Evolutionary conservation across 2,113 vertebrate species (phyloP).

Genomic region (Chroicocephalus ridibundus): DNA sequence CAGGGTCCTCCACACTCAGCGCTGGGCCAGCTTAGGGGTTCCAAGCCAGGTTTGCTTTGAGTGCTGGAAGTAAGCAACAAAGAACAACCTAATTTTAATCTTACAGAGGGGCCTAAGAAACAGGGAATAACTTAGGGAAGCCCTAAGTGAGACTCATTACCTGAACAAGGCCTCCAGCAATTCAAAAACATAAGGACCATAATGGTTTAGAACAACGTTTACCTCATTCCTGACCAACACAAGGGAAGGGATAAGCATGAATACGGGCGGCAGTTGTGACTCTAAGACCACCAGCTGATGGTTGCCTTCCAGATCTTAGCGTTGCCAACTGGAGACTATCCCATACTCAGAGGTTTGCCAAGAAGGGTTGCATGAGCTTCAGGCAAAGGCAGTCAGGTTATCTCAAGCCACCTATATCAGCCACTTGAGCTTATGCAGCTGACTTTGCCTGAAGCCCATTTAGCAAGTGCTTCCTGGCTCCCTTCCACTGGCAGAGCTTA

Average conservation of each 20-base stretch:
- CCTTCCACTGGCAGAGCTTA: background rate
- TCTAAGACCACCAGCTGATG: background rate
- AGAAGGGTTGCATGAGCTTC: background rate
- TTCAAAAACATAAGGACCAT: background rate
- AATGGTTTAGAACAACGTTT: background rate
- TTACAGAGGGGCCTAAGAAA: background rate
- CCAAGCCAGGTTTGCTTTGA: background rate
- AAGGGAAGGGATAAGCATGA: background rate
- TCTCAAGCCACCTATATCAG: background rate
- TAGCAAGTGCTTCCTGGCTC: constrained; percentile 9
- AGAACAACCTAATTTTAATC: background rate
- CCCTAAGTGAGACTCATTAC: background rate
- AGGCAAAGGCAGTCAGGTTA: background rate
- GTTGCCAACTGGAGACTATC: background rate
- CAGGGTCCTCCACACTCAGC: background rate
- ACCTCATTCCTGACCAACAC: background rate
- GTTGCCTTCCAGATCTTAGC: background rate
- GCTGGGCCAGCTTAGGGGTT: background rate
- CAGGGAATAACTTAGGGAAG: background rate
- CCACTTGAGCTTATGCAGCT: background rate
- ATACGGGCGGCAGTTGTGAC: background rate
- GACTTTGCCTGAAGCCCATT: background rate
- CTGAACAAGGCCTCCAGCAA: background rate
- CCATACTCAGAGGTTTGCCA: background rate
- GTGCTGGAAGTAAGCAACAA: background rate